Evolutionary conservation across 2,113 vertebrate genomes (phyloP).

Genomic region (Tiliqua scincoides): DNA sequence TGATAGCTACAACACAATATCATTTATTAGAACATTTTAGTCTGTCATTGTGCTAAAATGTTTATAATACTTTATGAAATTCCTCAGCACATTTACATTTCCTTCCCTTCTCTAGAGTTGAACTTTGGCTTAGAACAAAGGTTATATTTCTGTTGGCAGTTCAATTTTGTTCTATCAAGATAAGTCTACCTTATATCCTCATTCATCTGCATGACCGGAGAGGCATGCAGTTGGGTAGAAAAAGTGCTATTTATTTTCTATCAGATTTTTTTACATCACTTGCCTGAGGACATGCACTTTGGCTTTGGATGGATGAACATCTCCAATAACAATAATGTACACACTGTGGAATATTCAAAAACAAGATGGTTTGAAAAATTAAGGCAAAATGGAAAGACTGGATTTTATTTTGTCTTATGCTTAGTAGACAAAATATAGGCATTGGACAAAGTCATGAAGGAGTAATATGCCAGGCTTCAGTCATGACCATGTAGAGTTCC

Average conservation of each 20-base stretch:
- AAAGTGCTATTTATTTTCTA: background rate
- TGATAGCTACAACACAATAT: background rate
- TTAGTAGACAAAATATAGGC: background rate
- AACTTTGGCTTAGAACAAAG: background rate
- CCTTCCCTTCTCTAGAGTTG: background rate
- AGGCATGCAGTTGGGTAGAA: background rate
- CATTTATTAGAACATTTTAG: background rate
- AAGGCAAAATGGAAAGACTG: background rate
- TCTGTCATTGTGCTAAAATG: background rate
- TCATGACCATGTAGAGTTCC: too few relatives aligned
- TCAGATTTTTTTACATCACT: background rate
- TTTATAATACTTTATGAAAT: background rate
- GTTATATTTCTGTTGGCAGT: background rate
- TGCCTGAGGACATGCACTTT: background rate
- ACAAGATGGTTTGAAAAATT: background rate
- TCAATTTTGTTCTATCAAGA: background rate
- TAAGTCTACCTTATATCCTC: background rate
- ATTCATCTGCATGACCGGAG: background rate
- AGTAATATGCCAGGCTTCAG: too few relatives aligned
- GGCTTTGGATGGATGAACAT: background rate
- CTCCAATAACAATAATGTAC: background rate
- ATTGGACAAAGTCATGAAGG: too few relatives aligned
- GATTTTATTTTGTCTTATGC: background rate
- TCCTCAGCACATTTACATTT: background rate
- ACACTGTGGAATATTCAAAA: background rate